These are phyloP conservation scores for Cylloceria caligata DNA, from an alignment of 2,888 invertebrate genomes.

Conservation along the genomic window DNA sequence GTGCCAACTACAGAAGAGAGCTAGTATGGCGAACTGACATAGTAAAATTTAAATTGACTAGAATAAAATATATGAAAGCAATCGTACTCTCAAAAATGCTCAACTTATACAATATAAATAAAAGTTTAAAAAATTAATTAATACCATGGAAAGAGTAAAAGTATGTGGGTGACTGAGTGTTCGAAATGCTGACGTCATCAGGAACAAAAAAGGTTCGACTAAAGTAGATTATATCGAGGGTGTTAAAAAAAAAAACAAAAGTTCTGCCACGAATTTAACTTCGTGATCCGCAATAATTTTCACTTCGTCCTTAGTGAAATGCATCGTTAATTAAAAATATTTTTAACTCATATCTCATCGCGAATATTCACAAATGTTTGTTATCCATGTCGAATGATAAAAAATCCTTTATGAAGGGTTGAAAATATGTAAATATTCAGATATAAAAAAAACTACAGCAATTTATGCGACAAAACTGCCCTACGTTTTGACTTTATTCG, in stretches of 20 bases:
- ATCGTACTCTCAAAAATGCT: not conserved
- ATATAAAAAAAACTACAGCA: too few species aligned
- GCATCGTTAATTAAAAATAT: not conserved
- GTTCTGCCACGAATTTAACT: not conserved
- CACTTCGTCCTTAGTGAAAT: not conserved
- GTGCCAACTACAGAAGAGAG: constrained; percentile 38
- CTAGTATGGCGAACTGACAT: not conserved
- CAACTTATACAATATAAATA: not conserved
- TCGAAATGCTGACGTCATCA: not conserved
- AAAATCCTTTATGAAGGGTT: too few species aligned
- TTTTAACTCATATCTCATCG: not conserved
- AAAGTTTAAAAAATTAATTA: not conserved
- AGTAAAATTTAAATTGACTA: constrained; percentile 33
- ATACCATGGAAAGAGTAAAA: not conserved
- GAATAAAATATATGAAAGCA: constrained; percentile 14
- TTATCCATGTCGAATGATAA: not conserved
- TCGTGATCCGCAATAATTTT: not conserved
- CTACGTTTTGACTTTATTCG: too few species aligned
- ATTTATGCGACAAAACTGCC: too few species aligned
- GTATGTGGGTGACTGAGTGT: not conserved
- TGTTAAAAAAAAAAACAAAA: not conserved
- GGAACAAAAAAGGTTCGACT: not conserved
- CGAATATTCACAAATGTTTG: not conserved
- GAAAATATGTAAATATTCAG: too few species aligned
- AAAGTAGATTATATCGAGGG: not conserved